These are phyloP conservation scores for Pituophis catenifer DNA, from an alignment of 2,113 vertebrate genomes.

Conservation along the genomic window DNA sequence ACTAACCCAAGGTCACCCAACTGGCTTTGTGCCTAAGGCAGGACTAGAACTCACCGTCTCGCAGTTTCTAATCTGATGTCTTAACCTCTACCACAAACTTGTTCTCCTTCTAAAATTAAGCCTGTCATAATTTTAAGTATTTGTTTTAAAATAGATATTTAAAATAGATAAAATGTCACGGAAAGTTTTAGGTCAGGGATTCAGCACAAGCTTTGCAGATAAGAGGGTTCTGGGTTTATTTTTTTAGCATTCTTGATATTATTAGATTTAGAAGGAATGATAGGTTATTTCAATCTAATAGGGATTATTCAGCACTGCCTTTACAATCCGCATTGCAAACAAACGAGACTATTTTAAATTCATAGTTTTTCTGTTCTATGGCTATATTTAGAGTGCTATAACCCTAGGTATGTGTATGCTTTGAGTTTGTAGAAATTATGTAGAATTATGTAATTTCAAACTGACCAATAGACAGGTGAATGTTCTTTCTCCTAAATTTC, in stretches of 20 bases:
- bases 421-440: background rate
- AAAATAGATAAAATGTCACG: background rate
- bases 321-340: background rate
- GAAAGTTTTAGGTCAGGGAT: background rate
- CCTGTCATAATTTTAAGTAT: too few relatives aligned
- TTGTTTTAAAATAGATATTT: background rate
- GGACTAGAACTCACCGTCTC: background rate
- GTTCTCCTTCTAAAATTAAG: background rate
- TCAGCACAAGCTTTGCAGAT: background rate
- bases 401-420: background rate
- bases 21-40: background rate
- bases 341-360: background rate
- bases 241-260: background rate
- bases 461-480: background rate
- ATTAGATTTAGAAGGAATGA: background rate
- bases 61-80: background rate
- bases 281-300: background rate
- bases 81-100: background rate
- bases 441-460: background rate
- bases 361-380: background rate
- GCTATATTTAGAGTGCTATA: background rate
- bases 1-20: background rate
- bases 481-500: background rate
- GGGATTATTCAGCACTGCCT: background rate
- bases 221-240: background rate